Percentiles rank a stretch among this genome's conserved stretches.
phyloP scores from a whole-genome alignment of 30 jellyfish, hydroid and myxozoan genomes.

The Hydractinia echinata region DNA sequence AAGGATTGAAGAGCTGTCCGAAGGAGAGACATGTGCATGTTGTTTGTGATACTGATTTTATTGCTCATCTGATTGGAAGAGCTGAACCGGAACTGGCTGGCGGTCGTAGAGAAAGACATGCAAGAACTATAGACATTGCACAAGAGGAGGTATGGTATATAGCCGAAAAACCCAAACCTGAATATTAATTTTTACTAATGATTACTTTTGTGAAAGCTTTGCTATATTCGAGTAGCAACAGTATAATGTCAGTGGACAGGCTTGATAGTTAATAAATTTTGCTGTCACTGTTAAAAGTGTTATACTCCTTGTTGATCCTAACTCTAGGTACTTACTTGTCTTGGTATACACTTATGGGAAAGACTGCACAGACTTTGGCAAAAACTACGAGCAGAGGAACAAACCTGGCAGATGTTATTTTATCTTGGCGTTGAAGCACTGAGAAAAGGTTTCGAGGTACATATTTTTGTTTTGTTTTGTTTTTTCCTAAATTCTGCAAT shows the following conservation, averaged over 20 bases:
- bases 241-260: too few species aligned
- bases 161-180: too few species aligned
- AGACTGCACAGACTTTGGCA: constrained; percentile 95
- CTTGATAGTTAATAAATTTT: too few species aligned
- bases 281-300: too few species aligned
- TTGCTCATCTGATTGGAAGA: constrained; percentile 88
- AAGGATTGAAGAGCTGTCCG: constrained; percentile 94
- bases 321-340: constrained; percentile 81
- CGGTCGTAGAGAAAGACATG: constrained; percentile 92
- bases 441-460: constrained; percentile 89
- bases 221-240: not conserved
- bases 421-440: constrained; percentile 92
- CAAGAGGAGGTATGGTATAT: constrained; percentile 82
- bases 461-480: not conserved
- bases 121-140: constrained; percentile 93
- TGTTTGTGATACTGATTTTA: constrained; percentile 86
- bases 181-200: too few species aligned
- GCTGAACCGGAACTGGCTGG: constrained; percentile 99
- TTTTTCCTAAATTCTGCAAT: not conserved
- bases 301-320: not conserved
- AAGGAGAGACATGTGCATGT: constrained; percentile 89
- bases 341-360: constrained; percentile 94
- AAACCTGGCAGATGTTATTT: constrained; percentile 97
- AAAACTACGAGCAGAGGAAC: constrained; percentile 94
- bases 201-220: not conserved